Evolutionary conservation across 2,113 vertebrate genomes (phyloP), one percentile per base, ranked within the genome.

Genomic region (Odobenus rosmarus): DNA sequence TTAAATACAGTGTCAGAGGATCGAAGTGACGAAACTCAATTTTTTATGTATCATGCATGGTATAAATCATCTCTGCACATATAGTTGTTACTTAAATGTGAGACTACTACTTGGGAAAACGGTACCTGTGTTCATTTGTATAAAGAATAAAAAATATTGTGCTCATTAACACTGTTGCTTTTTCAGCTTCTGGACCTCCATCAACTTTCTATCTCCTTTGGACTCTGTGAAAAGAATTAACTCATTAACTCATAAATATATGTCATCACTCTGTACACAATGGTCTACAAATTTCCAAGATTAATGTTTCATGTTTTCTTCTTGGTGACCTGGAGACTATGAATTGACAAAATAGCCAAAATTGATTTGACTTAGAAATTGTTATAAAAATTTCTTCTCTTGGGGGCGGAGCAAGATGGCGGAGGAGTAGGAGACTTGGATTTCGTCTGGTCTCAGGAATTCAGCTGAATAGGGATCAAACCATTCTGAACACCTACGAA

Each of bases 291-390:
- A 82, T 92, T 93, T 95, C 21, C 88, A 59, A 84, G 8, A 51
- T 81, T 92, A 92, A 74, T 62, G 55, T 89, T 93, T 72, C 26
- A 53, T 12, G 28, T 90, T 93, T 95, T 69, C 59, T 93, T 93
- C 8, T 94, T 71, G 1, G 31, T 89, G 61, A 71, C 51, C 26
- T 57, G 21, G 79, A 95, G 49, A 85, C 33, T 64, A 26, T 46
- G 49, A 82, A 21, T 77, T 72, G 12, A n/a, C 7, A 94, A 94
- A 92, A 72, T 1, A 83, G 51, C n/a, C 13, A 53, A 53, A 93
- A 69, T 53, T 36, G 51, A 49, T 55, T 74, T 95, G 42, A 42
- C 74, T 92, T 71, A 72, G 80, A 94, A 88, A 74, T 49, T 62
- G 36, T 2, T 10, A 61, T 88, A 7, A 46, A 36, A 42, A 28